Percentiles rank a stretch among this genome's conserved stretches.
phyloP scores from a whole-genome alignment of 2,113 vertebrate species.

The Phalacrocorax pelagicus region DNA sequence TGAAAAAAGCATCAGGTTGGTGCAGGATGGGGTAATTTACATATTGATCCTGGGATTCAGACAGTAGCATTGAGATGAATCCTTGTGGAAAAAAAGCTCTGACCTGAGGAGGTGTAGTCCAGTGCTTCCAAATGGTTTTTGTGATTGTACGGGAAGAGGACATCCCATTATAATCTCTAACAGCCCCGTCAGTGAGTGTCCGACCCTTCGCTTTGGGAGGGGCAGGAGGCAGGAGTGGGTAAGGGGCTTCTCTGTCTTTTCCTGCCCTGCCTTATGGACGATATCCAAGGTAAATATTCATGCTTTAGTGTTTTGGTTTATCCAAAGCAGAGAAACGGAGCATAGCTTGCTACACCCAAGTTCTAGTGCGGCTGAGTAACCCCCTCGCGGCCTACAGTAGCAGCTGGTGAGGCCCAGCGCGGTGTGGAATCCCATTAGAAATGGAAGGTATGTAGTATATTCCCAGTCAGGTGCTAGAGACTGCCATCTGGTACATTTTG shows the following conservation, averaged over 20 bases:
- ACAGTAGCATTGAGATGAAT: not conserved
- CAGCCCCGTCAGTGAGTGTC: rapidly evolving
- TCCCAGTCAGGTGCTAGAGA: rapidly evolving
- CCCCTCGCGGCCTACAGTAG: not conserved
- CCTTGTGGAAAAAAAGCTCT: not conserved
- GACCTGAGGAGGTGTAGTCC: not conserved
- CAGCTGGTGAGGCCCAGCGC: not conserved
- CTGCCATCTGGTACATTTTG: rapidly evolving
- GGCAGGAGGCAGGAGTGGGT: rapidly evolving
- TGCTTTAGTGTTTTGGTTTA: not conserved
- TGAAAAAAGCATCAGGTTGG: not conserved
- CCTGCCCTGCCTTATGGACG: not conserved
- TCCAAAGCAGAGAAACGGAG: not conserved
- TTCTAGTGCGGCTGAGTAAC: not conserved
- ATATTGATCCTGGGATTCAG: not conserved
- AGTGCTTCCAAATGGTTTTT: not conserved
- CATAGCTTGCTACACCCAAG: rapidly evolving
- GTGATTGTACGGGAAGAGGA: not conserved
- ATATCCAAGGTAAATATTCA: not conserved
- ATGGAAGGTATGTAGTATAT: rapidly evolving
- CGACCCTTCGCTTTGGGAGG: rapidly evolving
- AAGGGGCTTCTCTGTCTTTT: not conserved
- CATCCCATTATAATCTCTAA: not conserved
- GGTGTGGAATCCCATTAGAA: rapidly evolving
- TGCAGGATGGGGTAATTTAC: not conserved